Evolutionary conservation across 1,140 invertebrate species (phyloP), one percentile per base, ranked within the genome.

Genomic region (Aphelinus atriplicis): DNA sequence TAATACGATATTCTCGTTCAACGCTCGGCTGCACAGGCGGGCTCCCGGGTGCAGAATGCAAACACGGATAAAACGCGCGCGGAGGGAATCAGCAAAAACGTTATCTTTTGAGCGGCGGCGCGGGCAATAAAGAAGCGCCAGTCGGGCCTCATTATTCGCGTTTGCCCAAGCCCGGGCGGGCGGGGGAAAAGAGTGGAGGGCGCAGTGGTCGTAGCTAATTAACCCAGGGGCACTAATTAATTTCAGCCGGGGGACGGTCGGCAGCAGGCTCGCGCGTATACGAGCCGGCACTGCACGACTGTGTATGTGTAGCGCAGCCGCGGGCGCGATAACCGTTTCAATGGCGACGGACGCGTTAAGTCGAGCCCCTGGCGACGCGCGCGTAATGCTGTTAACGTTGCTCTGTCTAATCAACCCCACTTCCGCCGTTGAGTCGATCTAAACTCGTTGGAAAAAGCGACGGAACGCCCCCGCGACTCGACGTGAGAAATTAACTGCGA

Each of bases 171-270:
- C 3, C 3, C 6, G 3, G 10, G 1, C 7, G 42, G 47, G 2
- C 26, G 62, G 10, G 26, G 1, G 48, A 4, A 42, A 64, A 64
- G 62, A 6, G n/a, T 53, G 4, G 51, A 55, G n/a, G 1, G 26
- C 26, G 26, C 26, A 26, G 26, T 26, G 26, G 26, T 26, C 26
- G 26, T 26, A 73, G 47, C 77, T 79, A 82, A 80, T 81, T 79
- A 81, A 80, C 80, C 71, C 45, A 57, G 55, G 62, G 73, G 56
- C 62, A 75, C 78, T 81, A 78, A 80, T 82, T 82, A 80, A 78
- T 76, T 78, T 80, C 76, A 77, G 74, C 53, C 60, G 53, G 64
- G 26, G 7, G 45, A 26, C 43, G 43, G n/a, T 10, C 42, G 26
- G 45, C 42, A 9, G 43, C 7, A 71, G 50, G 26, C 45, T n/a